Percentiles rank a stretch among this genome's conserved stretches.
These are phyloP conservation scores for Tenualosa thibaudeaui DNA, from an alignment of 2,797 vertebrate species.

Conservation along the genomic window DNA sequence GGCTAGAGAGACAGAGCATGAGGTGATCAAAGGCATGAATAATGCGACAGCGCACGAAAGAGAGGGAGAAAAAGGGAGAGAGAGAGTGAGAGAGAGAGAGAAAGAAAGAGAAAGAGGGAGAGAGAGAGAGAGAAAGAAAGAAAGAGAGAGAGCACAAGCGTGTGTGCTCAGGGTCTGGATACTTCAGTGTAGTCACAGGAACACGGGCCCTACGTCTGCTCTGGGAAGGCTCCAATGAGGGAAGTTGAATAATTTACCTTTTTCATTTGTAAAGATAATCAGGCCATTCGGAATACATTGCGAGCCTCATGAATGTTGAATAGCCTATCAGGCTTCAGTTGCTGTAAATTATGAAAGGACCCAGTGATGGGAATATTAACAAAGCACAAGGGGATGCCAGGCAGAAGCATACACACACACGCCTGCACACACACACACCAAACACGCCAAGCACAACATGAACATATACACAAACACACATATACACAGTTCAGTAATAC, in stretches of 20 bases:
- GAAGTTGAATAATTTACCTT: slow-evolving; percentile 91
- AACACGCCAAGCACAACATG: not conserved
- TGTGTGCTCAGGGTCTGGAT: not conserved
- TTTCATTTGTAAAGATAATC: slow-evolving; percentile 99
- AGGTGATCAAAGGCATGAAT: not conserved
- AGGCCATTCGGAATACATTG: slow-evolving; percentile 96
- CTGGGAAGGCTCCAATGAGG: slow-evolving; percentile 59
- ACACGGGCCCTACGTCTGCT: slow-evolving; percentile 56
- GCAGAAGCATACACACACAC: not conserved
- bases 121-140: not conserved
- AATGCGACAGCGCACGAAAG: not conserved
- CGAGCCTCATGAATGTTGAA: slow-evolving; percentile 99
- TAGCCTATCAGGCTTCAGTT: slow-evolving; percentile 99
- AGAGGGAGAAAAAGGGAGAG: not conserved
- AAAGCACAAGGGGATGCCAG: slow-evolving; percentile 60
- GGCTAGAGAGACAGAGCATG: not conserved
- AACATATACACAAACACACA: not conserved
- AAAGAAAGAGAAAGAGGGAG: not conserved
- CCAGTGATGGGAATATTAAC: slow-evolving; percentile 95
- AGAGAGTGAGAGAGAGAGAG: not conserved
- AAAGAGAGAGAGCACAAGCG: not conserved
- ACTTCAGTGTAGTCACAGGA: slow-evolving; percentile 51
- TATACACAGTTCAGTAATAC: not conserved
- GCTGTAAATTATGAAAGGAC: slow-evolving; percentile 99
- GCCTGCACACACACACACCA: not conserved